Conservation (phyloP, 2,113 vertebrate genomes). For the Chamaetylas fuelleborni region DNA sequence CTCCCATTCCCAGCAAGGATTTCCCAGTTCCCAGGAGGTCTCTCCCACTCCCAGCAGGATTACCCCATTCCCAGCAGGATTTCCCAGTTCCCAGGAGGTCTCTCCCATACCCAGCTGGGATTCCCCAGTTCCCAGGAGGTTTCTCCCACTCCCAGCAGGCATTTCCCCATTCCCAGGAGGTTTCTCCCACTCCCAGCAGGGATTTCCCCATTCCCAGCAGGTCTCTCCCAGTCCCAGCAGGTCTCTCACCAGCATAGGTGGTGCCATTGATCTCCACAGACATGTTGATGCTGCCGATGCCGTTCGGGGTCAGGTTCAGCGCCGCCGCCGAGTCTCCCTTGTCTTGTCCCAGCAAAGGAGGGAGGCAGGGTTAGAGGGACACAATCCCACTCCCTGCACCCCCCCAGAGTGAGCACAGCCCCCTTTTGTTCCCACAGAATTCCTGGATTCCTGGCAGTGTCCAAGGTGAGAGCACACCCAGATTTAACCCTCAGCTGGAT, state of each 20-base stretch:
- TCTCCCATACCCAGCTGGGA: not conserved
- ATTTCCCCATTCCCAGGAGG: not conserved
- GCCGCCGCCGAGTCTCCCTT: slow-evolving; percentile 62
- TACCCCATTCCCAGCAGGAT: not conserved
- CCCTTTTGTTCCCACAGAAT: fast-evolving
- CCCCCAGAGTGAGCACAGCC: too few relatives aligned
- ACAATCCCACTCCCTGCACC: fast-evolving
- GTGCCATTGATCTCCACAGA: slow-evolving; percentile 84
- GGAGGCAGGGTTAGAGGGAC: not conserved
- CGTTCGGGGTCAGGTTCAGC: slow-evolving; percentile 69
- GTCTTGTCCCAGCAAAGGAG: slow-evolving; percentile 65
- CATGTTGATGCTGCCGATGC: slow-evolving; percentile 83
- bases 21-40: not conserved
- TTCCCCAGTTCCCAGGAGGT: too few relatives aligned
- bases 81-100: not conserved
- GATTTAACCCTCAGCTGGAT: not conserved
- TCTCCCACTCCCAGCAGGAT: too few relatives aligned
- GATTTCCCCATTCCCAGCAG: not conserved
- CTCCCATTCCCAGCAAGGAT: too few relatives aligned
- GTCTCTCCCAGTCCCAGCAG: fast-evolving
- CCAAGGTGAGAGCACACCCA: not conserved
- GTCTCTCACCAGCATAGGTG: slow-evolving; percentile 77
- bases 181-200: too few relatives aligned
- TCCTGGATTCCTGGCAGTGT: not conserved
- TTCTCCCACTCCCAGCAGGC: not conserved